phyloP scores from a whole-genome alignment of 2,888 invertebrate genomes.

The Adelognathus sp. region DNA sequence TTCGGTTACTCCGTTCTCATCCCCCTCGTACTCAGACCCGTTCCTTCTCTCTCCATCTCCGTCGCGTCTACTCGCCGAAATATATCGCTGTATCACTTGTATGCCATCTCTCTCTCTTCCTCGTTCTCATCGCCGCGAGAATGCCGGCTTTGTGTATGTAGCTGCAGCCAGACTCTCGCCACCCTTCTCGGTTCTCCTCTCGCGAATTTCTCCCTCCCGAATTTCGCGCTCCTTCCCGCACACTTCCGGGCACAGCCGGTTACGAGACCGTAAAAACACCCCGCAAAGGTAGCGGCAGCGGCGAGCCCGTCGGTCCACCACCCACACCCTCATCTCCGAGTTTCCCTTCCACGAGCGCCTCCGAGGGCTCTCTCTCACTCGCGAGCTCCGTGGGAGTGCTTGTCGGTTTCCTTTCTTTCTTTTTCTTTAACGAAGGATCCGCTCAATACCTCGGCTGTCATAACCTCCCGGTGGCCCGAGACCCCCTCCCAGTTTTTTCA shows the following conservation, averaged over 20 bases:
- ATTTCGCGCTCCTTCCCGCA: conserved; percentile 10
- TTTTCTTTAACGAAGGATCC: conserved; percentile 81
- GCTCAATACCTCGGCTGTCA: conserved; percentile 81
- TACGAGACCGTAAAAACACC: conserved; percentile 6
- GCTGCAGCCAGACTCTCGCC: conserved; percentile 30
- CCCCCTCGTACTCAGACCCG: conserved; percentile 65
- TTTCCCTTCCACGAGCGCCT: conserved; percentile 45
- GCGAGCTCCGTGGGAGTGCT: no score
- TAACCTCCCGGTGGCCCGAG: conserved; percentile 75
- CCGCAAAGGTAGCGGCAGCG: conserved; percentile 11
- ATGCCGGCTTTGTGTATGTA: background rate
- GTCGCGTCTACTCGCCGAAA: no score
- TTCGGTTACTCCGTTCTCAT: conserved; percentile 79
- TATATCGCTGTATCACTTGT: conserved; percentile 11
- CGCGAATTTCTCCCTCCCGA: background rate
- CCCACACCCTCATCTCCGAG: conserved; percentile 35
- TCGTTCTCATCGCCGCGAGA: background rate
- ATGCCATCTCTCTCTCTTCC: conserved; percentile 42
- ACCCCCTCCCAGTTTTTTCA: conserved; percentile 48
- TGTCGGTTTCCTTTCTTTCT: no score
- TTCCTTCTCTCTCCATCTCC: conserved; percentile 49
- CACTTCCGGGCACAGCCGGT: conserved; percentile 17
- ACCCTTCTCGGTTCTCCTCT: conserved; percentile 11
- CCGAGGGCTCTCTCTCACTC: conserved; percentile 69
- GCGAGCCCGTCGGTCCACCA: conserved; percentile 49